Percentiles rank a stretch among this genome's conserved stretches.
Evolutionary conservation across 2,113 vertebrate genomes (phyloP).

Genomic region (Hemicordylus capensis): DNA sequence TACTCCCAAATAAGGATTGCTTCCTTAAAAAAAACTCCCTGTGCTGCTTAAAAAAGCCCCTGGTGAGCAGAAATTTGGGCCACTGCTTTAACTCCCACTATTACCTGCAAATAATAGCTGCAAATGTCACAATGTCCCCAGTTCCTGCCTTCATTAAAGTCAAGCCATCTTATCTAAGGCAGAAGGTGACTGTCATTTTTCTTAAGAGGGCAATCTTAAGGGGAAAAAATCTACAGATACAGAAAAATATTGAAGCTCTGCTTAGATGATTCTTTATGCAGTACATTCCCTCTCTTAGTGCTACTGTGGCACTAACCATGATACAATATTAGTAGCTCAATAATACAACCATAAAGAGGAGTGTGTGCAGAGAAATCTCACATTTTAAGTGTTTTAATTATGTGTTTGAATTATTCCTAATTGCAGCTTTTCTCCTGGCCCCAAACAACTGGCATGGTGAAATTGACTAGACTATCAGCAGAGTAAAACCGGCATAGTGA

Average conservation of each 20-base stretch:
- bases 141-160: neutral
- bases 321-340: neutral
- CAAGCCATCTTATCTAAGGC: neutral
- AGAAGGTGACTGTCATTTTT: neutral
- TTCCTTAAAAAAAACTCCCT: neutral
- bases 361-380: neutral
- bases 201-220: no score
- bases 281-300: neutral
- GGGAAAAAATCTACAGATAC: no score
- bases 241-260: neutral
- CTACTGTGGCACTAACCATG: neutral
- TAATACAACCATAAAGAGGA: neutral
- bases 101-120: neutral
- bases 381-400: neutral
- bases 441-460: neutral
- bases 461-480: no score
- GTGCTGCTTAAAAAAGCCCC: neutral
- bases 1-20: neutral
- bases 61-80: neutral
- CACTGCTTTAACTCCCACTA: no score
- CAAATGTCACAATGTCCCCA: no score
- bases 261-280: neutral
- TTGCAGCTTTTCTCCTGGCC: rapidly evolving
- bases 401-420: neutral
- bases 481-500: no score